Evolutionary conservation across 1,140 invertebrate genomes (phyloP).

Genomic region (Cydia amplana): DNA sequence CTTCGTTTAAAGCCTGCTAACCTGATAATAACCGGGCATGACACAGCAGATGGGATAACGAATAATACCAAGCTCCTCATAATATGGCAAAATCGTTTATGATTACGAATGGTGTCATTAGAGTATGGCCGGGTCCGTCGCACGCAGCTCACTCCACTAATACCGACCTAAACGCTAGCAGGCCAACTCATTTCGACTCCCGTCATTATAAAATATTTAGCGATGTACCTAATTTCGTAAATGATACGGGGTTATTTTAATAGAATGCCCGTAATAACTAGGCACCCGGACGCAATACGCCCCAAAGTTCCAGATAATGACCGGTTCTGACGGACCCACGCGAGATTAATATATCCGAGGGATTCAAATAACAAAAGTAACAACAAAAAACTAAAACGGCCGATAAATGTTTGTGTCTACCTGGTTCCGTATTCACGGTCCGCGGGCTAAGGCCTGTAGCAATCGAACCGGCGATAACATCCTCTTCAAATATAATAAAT

Average conservation of each 20-base stretch:
- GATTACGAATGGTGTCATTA: constrained; percentile 55
- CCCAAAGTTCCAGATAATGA: constrained; percentile 75
- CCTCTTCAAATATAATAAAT: constrained; percentile 77
- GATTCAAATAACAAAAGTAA: constrained; percentile 70
- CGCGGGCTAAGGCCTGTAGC: constrained; percentile 51
- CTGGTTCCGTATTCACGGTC: constrained; percentile 57
- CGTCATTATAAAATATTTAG: constrained; percentile 78
- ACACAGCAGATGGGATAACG: constrained; percentile 46
- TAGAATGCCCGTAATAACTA: constrained; percentile 75
- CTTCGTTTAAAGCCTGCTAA: constrained; percentile 41
- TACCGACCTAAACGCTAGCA: constrained; percentile 57
- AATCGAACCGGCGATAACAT: constrained; percentile 70
- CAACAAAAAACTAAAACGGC: constrained; percentile 75
- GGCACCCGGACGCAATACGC: constrained; percentile 71
- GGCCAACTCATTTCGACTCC: constrained; percentile 55
- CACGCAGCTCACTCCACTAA: constrained; percentile 53
- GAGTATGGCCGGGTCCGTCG: constrained; percentile 37
- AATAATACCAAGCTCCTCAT: constrained; percentile 44
- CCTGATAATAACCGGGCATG: constrained; percentile 52
- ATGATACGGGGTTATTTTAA: constrained; percentile 74
- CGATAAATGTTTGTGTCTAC: constrained; percentile 72
- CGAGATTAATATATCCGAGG: constrained; percentile 76
- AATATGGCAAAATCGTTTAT: constrained; percentile 47
- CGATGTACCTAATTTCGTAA: constrained; percentile 75
- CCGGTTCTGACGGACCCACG: constrained; percentile 64